These are phyloP conservation scores for Morus bassanus DNA, from an alignment of 2,797 vertebrate species.

Conservation along the genomic window DNA sequence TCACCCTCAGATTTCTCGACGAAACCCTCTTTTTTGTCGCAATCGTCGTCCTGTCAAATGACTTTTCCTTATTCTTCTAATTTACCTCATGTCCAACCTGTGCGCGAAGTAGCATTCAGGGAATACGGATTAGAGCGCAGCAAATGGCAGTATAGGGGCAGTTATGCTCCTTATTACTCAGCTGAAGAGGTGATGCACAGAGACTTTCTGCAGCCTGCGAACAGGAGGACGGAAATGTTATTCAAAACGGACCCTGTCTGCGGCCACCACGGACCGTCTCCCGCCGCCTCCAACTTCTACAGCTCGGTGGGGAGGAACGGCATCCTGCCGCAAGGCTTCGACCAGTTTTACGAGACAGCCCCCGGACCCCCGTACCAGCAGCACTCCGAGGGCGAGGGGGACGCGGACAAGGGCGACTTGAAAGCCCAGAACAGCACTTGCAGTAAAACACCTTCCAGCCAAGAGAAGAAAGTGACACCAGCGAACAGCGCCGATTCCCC, in stretches of 20 bases:
- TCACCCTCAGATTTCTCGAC: slow-evolving; percentile 95
- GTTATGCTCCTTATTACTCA: slow-evolving; percentile 94
- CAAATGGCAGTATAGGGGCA: slow-evolving; percentile 98
- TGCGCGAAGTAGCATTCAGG: slow-evolving; percentile 95
- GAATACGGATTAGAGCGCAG: slow-evolving; percentile 96
- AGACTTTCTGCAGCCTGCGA: slow-evolving; percentile 91
- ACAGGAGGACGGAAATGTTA: slow-evolving; percentile 90
- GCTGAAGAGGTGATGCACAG: slow-evolving; percentile 96
- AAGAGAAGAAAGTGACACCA: slow-evolving; percentile 81
- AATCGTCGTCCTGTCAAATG: slow-evolving; percentile 94
- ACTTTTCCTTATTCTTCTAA: slow-evolving; percentile 96
- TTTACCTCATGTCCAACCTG: slow-evolving; percentile 94
- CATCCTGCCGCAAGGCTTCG: slow-evolving; percentile 96
- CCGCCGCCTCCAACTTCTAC: slow-evolving; percentile 90
- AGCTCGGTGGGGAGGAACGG: slow-evolving; percentile 90
- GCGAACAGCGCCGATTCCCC: slow-evolving; percentile 83
- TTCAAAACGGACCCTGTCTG: slow-evolving; percentile 89
- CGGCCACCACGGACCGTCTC: slow-evolving; percentile 84
- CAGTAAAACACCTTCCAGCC: slow-evolving; percentile 77
- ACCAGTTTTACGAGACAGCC: slow-evolving; percentile 92
- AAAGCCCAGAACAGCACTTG: slow-evolving; percentile 76
- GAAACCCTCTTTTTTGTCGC: slow-evolving; percentile 95
- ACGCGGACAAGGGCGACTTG: slow-evolving; percentile 85
- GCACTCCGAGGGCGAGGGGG: slow-evolving; percentile 70
- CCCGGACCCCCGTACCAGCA: slow-evolving; percentile 73